phyloP scores from a whole-genome alignment of 2,888 invertebrate species.

The Prosopocoilus inquinatus region DNA sequence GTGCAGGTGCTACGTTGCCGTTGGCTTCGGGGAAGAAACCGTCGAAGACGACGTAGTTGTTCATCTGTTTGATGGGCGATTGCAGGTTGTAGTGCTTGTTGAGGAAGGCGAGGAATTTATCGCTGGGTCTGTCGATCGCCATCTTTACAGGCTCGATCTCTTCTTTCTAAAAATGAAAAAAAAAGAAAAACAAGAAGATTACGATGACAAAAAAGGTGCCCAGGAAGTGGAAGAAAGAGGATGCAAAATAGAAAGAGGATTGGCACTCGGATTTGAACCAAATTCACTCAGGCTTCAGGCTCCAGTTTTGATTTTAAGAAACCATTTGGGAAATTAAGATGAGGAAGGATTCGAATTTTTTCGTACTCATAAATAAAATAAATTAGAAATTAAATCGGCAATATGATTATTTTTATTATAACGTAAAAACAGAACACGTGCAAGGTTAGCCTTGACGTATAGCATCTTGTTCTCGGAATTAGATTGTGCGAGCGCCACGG shows the following conservation, averaged over 20 bases:
- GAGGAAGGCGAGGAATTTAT: conserved; percentile 83
- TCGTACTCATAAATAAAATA: too few relatives aligned
- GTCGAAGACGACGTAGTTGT: conserved; percentile 84
- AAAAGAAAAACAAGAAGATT: conserved; percentile 1
- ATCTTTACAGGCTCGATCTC: conserved; percentile 67
- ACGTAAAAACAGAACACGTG: too few relatives aligned
- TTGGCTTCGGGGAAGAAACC: conserved; percentile 64
- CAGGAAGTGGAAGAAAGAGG: not conserved
- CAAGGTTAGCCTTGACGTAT: too few relatives aligned
- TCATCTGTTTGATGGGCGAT: conserved; percentile 74
- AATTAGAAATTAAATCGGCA: too few relatives aligned
- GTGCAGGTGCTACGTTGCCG: not conserved
- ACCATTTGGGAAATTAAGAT: too few relatives aligned
- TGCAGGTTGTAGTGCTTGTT: conserved; percentile 73
- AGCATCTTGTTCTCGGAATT: too few relatives aligned
- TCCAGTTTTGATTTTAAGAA: too few relatives aligned
- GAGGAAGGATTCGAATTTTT: too few relatives aligned
- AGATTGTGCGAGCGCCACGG: too few relatives aligned
- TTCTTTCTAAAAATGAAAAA: conserved; percentile 59
- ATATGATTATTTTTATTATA: too few relatives aligned
- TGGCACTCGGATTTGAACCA: conserved; percentile 10
- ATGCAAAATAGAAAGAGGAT: conserved; percentile 7
- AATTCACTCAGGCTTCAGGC: not conserved
- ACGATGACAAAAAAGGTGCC: not conserved
- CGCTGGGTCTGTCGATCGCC: conserved; percentile 91